phyloP scores from a whole-genome alignment of 1,140 invertebrate genomes.

The Hylaeus anthracinus region DNA sequence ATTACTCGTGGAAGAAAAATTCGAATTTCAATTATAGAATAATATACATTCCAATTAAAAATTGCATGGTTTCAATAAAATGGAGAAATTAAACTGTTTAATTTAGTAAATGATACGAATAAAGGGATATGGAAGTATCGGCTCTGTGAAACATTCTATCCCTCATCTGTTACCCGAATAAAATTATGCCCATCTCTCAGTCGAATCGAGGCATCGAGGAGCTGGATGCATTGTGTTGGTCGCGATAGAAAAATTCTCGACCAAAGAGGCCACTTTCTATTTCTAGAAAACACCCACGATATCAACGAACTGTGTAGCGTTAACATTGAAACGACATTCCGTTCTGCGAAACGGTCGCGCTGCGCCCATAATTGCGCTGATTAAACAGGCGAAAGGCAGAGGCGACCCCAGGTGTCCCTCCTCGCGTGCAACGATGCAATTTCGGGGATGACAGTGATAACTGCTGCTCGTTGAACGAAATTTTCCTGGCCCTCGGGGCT shows the following conservation, averaged over 20 bases:
- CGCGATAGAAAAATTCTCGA: background rate
- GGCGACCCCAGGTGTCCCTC: conserved; percentile 21
- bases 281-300: background rate
- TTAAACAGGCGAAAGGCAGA: conserved; percentile 11
- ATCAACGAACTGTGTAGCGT: background rate
- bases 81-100: no score
- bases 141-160: no score
- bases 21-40: no score
- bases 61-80: no score
- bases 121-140: no score
- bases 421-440: conserved; percentile 61
- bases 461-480: conserved; percentile 45
- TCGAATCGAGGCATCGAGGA: no score
- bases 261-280: background rate
- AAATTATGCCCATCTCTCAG: no score
- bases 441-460: conserved; percentile 59
- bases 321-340: background rate
- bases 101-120: no score
- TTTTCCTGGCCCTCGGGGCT: conserved; percentile 24
- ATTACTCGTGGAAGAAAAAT: no score
- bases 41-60: no score
- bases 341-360: background rate
- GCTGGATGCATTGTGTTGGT: background rate
- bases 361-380: background rate
- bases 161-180: no score